Conservation (phyloP, 2,888 invertebrate genomes). For the Teinopalpus imperialis region DNA sequence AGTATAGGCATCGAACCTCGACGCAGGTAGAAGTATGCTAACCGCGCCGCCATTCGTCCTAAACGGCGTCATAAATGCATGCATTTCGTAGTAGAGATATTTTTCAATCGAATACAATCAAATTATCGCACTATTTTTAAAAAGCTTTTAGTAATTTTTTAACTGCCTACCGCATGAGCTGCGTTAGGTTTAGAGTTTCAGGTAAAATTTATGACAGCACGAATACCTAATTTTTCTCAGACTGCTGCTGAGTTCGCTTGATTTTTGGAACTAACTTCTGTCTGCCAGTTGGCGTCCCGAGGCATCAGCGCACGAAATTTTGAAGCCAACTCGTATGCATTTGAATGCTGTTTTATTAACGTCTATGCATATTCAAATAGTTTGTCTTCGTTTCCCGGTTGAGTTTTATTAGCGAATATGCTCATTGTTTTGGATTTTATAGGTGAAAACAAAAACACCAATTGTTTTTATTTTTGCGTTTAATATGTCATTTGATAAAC, state of each 20-base stretch:
- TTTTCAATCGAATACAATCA: no score
- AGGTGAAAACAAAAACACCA: neutral
- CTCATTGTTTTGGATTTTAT: slow-evolving; percentile 29
- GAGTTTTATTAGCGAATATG: slow-evolving; percentile 38
- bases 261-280: slow-evolving; percentile 69
- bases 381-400: slow-evolving; percentile 47
- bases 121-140: no score
- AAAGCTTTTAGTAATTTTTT: slow-evolving; percentile 15
- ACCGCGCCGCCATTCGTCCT: no score
- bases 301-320: slow-evolving; percentile 50
- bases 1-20: no score
- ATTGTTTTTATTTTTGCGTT: neutral
- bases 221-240: slow-evolving; percentile 61
- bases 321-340: slow-evolving; percentile 38
- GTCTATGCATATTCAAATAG: slow-evolving; percentile 66
- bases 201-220: slow-evolving; percentile 40
- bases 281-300: slow-evolving; percentile 48
- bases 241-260: slow-evolving; percentile 49
- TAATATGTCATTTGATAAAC: neutral
- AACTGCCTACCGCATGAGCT: neutral
- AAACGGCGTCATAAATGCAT: no score
- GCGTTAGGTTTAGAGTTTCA: slow-evolving; percentile 11
- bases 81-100: no score
- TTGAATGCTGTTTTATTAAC: slow-evolving; percentile 59
- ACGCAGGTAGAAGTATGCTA: no score